These are phyloP conservation scores for Athene cunicularia DNA, from an alignment of 2,113 vertebrate species.

Conservation along the genomic window DNA sequence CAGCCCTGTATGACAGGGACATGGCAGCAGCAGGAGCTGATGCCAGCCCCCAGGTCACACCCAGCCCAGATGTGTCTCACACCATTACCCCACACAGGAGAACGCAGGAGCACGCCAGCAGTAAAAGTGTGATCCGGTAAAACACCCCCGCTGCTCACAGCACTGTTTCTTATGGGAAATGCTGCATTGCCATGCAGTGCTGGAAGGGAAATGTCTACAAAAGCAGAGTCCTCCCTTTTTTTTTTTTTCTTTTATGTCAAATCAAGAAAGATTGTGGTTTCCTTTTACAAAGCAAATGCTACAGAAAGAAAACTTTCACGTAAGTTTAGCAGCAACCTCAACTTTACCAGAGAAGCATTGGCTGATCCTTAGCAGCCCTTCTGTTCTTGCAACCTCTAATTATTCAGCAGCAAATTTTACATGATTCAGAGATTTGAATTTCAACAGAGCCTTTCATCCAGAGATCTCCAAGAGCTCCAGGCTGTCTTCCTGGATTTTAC, in stretches of 20 bases:
- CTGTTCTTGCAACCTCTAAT: not conserved
- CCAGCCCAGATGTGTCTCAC: not conserved
- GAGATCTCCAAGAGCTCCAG: not conserved
- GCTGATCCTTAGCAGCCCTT: not conserved
- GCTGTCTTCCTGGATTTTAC: not conserved
- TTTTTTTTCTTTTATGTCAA: not conserved
- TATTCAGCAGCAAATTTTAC: not conserved
- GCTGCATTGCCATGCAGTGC: rapidly evolving
- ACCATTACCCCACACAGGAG: rapidly evolving
- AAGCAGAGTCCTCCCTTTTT: not conserved
- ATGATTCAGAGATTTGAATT: not conserved
- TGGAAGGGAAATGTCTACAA: not conserved
- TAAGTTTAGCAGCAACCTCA: not conserved
- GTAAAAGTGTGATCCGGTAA: not conserved
- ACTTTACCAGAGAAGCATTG: not conserved
- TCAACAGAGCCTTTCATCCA: not conserved
- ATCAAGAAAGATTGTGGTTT: not conserved
- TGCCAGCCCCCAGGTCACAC: not conserved
- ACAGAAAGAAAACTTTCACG: not conserved
- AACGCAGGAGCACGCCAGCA: not conserved
- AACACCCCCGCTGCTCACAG: not conserved
- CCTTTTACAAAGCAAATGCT: not conserved
- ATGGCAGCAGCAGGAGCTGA: not conserved
- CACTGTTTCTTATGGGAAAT: not conserved
- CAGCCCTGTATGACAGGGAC: rapidly evolving